Base-by-base conservation (phyloP, 2,888 invertebrate genomes). In the Agonopterix heracliana region DNA sequence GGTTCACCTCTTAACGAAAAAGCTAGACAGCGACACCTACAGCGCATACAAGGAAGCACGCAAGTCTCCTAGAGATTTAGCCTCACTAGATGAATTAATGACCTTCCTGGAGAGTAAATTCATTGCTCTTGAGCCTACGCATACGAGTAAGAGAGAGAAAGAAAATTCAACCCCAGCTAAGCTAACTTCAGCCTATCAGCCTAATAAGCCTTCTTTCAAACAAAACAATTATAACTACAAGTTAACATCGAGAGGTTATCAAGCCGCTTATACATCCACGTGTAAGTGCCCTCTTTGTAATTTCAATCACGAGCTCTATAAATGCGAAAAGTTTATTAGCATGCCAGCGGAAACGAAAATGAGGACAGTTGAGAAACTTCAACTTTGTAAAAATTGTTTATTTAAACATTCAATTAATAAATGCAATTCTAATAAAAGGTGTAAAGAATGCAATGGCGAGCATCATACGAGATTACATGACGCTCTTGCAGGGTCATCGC, bases 1-100 rank as follows among this genome's bases (percentile, higher is more conserved):
- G 1, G 54, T 56, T 0, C 55, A 60, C 41, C 11, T 56, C 5
- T 12, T 57, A 12, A 26, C 45, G 8, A 48, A 53, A 42, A 59
- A 59, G 43, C 41, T 59, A n/a, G 55, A 60, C 44, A 9, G 38
- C 4, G 50, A 50, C 9, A 57, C 52, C 3, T 50, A 54, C 12
- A 43, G 34, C 2, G 52, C 50, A 4, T 57, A 60, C 34, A 52
- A 50, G 40, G 52, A 54, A 9, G 42, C 45, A 1, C 34, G 42
- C 8, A 44, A 44, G 10, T 34, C 45, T 11, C 48, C 48, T 1
- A 36, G 49, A 13, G 51, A 52, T 14, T n/a, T 54, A 1, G 53
- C 56, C 2, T 11, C 9, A 1, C 14, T 56, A 12, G 3, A 17
- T 2, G 49, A 52, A 2, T 53, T 54, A 26, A 5, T 51, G 4